phyloP scores from a whole-genome alignment of 2,113 vertebrate species.

The Acanthisitta chloris region DNA sequence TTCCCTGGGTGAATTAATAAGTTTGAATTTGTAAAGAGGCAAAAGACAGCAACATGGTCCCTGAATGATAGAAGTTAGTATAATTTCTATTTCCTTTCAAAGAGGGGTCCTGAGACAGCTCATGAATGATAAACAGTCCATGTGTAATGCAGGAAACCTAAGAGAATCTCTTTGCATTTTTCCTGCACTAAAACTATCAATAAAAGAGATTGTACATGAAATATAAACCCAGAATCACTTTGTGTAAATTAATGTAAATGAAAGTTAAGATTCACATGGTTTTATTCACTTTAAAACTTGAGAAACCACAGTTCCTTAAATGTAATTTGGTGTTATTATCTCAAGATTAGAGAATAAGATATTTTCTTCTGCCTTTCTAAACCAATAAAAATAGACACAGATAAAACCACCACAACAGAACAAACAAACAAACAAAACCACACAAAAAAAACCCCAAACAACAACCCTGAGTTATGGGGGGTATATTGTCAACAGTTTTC shows the following conservation, averaged over 20 bases:
- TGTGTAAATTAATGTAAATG: neutral
- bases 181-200: neutral
- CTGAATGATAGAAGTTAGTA: neutral
- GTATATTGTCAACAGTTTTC: neutral
- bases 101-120: neutral
- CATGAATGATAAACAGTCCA: accelerated
- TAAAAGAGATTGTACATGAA: neutral
- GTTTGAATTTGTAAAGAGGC: neutral
- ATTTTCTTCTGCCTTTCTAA: neutral
- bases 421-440: neutral
- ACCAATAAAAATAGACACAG: neutral
- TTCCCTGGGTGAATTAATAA: neutral
- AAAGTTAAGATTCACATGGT: neutral
- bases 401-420: neutral
- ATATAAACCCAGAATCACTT: neutral
- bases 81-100: neutral
- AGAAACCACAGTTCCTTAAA: neutral
- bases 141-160: too few species aligned
- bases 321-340: neutral
- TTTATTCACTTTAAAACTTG: neutral
- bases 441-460: too few species aligned
- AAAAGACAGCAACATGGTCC: neutral
- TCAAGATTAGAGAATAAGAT: neutral
- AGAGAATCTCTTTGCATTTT: neutral
- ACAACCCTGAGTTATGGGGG: accelerated